Percentiles rank a stretch among this genome's conserved stretches.
These are phyloP conservation scores for Athripsodes cinereus DNA, from an alignment of 2,888 invertebrate genomes.

Conservation along the genomic window DNA sequence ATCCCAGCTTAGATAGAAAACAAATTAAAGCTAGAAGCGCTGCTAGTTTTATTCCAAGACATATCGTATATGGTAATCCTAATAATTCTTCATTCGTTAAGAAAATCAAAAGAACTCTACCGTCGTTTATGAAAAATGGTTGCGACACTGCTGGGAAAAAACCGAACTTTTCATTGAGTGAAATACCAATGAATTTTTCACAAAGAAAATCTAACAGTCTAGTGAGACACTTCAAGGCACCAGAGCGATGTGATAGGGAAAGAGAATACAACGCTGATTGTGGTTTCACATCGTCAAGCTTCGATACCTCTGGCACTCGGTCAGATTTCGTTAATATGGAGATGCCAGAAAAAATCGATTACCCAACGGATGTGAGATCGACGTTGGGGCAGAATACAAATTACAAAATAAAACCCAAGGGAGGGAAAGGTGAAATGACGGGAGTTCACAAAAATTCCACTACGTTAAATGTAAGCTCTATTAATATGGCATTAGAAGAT, in stretches of 20 bases:
- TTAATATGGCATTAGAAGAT: conserved; percentile 36
- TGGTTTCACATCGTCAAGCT: conserved; percentile 40
- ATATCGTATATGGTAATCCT: conserved; percentile 44
- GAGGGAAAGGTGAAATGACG: conserved; percentile 14
- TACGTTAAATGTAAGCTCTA: conserved; percentile 15
- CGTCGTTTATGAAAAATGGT: conserved; percentile 47
- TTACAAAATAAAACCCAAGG: conserved; percentile 9
- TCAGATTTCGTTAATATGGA: conserved; percentile 43
- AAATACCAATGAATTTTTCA: conserved; percentile 48
- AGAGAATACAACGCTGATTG: conserved; percentile 42
- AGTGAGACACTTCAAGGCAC: conserved; percentile 27
- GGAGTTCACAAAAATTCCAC: conserved; percentile 14
- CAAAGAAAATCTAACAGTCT: conserved; percentile 43
- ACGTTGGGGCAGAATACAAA: conserved; percentile 11
- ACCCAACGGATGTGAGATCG: conserved; percentile 31
- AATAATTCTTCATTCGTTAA: conserved; percentile 46
- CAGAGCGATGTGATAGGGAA: conserved; percentile 20
- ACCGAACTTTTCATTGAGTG: conserved; percentile 45
- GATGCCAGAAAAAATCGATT: conserved; percentile 45
- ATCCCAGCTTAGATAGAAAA: conserved; percentile 48
- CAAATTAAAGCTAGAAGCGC: conserved; percentile 46
- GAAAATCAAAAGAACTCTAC: conserved; percentile 48
- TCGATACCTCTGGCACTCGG: conserved; percentile 39
- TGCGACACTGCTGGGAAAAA: conserved; percentile 46
- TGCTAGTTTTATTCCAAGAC: conserved; percentile 47